Conservation (phyloP, 2,888 invertebrate genomes). For the Pheosia tremula region DNA sequence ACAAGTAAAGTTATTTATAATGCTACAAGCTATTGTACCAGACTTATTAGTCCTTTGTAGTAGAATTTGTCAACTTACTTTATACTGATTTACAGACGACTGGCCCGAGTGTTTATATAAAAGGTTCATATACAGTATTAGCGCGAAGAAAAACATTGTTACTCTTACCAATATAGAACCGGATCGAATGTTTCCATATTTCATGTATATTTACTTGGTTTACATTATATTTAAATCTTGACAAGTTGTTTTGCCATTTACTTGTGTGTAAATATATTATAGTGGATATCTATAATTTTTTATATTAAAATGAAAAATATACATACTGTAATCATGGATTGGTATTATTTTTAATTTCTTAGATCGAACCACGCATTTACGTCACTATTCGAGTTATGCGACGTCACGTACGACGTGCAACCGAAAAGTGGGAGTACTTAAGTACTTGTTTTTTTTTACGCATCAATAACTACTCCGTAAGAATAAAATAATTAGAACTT, state of each 20-base stretch:
- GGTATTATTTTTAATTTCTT: slow-evolving; percentile 40
- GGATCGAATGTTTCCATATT: slow-evolving; percentile 20
- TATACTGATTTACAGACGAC: slow-evolving; percentile 30
- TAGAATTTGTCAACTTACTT: no score
- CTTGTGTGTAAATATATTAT: slow-evolving; percentile 80
- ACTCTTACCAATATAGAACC: slow-evolving; percentile 5
- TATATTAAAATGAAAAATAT: slow-evolving; percentile 79
- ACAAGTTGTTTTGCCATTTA: slow-evolving; percentile 75
- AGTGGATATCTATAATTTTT: slow-evolving; percentile 80
- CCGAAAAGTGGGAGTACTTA: no score
- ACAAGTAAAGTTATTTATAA: no score
- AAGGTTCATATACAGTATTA: slow-evolving; percentile 48
- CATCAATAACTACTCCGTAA: no score
- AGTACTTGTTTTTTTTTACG: no score
- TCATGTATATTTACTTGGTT: slow-evolving; percentile 25
- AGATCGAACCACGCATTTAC: no score
- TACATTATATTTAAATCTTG: slow-evolving; percentile 58
- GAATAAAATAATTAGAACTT: no score
- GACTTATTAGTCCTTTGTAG: no score
- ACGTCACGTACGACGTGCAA: no score
- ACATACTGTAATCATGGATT: slow-evolving; percentile 59
- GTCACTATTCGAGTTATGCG: no score
- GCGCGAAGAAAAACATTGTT: slow-evolving; percentile 25
- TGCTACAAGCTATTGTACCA: no score
- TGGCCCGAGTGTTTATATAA: slow-evolving; percentile 9